Percentiles rank a stretch among this genome's conserved stretches.
Conservation (phyloP, 2,797 vertebrate species). For the Chelmon rostratus region DNA sequence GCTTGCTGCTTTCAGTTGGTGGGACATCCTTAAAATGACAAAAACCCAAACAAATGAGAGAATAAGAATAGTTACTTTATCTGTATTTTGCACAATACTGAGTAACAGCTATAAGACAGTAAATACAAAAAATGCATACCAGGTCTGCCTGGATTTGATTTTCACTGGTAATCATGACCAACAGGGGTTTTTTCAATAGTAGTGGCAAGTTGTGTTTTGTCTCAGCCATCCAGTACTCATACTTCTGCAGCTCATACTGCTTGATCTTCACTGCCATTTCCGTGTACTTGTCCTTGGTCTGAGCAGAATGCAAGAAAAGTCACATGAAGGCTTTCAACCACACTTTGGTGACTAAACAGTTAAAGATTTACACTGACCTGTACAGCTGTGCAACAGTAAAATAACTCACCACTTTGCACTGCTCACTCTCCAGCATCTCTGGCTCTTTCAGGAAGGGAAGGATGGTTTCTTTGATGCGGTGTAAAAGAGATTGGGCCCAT, state of each 20-base stretch:
- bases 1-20: conserved; percentile 40
- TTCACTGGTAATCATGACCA: conserved; percentile 72
- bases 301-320: conserved; percentile 36
- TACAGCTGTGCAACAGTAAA: neutral
- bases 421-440: conserved; percentile 86
- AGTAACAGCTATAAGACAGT: neutral
- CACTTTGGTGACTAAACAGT: neutral
- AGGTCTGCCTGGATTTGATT: conserved; percentile 42
- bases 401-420: conserved; percentile 83
- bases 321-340: neutral
- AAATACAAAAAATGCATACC: conserved; percentile 64
- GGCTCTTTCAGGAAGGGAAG: conserved; percentile 87
- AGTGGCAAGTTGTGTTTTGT: conserved; percentile 80
- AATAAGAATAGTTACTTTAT: neutral
- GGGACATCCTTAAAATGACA: conserved; percentile 33
- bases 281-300: conserved; percentile 90
- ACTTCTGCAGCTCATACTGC: conserved; percentile 87
- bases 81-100: conserved; percentile 5
- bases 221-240: conserved; percentile 82
- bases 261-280: conserved; percentile 85
- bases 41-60: conserved; percentile 14
- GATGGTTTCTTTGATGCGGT: conserved; percentile 88
- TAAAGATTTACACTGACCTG: neutral
- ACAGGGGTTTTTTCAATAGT: conserved; percentile 88
- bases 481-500: conserved; percentile 90